These are phyloP conservation scores for Orientallactaga bullata DNA, from an alignment of 2,113 vertebrate species.

Conservation along the genomic window DNA sequence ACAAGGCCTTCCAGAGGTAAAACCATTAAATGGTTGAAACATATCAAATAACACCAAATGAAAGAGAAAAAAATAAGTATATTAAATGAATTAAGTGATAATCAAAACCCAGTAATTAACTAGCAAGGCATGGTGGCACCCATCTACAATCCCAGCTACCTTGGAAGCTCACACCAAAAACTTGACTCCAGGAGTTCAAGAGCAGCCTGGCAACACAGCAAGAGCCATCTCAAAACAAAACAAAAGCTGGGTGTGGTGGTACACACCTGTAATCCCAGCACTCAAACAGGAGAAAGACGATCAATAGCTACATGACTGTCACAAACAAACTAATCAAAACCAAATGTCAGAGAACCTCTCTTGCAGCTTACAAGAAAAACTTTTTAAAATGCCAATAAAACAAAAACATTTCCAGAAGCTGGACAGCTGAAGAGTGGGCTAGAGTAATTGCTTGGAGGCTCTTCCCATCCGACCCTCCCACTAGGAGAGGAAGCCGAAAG, in stretches of 20 bases:
- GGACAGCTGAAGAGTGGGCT: not conserved
- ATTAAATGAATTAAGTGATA: not conserved
- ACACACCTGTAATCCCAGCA: no score
- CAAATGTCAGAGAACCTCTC: no score
- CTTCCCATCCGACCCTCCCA: not conserved
- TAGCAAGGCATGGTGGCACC: no score
- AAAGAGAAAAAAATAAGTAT: not conserved
- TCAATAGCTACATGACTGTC: no score
- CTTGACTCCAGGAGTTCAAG: not conserved
- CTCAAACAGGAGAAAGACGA: no score
- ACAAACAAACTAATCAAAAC: no score
- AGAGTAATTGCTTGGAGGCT: no score
- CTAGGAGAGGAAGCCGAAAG: not conserved
- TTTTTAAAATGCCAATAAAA: no score
- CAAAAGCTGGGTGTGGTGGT: no score
- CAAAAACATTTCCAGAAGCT: no score
- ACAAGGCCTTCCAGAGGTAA: not conserved
- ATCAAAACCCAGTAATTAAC: not conserved
- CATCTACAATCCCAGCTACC: not conserved
- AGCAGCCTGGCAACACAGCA: not conserved
- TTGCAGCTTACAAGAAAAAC: no score
- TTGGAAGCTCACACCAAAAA: not conserved
- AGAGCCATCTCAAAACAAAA: not conserved
- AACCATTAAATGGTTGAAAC: not conserved
- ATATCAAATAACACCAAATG: not conserved